Evolutionary conservation across 2,888 invertebrate species (phyloP), one percentile per base, ranked within the genome.

Genomic region (Lithophane semibrunnea): DNA sequence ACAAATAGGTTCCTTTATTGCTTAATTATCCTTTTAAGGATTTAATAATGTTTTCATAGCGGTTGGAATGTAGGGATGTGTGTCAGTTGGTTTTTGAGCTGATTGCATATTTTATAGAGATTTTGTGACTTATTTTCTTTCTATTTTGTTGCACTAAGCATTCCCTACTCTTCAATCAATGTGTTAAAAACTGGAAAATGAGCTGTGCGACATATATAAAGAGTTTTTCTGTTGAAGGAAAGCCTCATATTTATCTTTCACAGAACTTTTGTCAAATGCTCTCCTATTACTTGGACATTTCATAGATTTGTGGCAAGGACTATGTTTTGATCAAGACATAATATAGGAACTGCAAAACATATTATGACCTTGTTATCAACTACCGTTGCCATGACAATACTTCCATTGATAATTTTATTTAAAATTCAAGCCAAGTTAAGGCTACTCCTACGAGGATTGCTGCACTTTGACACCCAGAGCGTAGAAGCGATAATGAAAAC

Each of bases 1-100:
- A 86, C 91, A 90, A 90, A 90, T 90, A 90, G 86, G 83, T 86
- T 87, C 77, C 85, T 90, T 89, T 88, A 88, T 88, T 81, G 83
- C 87, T 85, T 80, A 80, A 85, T 88, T 79, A 79, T 86, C 87
- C 88, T 88, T 85, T 88, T 83, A 85, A 89, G 86, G 87, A 85
- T 82, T 83, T 87, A 79, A 89, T 86, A 77, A 85, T 87, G 83
- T 86, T 89, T 87, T 89, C 87, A 87, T 85, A 88, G 80, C 16
- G 44, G 56, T 78, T 60, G 47, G 47, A 65, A 72, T 86, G 61
- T 67, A 69, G 67, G 75, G 80, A 86, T 86, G 71, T 24, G 77
- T 74, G 66, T 65, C 73, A 66, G 79, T 82, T 69, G 21, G 12
- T 56, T 82, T 65, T 65, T 42, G n/a, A 61, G 3, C 29, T 60